phyloP scores from a whole-genome alignment of 37 sponge, comb jelly and placozoan species.

The Halisarca cf. caerulea region DNA sequence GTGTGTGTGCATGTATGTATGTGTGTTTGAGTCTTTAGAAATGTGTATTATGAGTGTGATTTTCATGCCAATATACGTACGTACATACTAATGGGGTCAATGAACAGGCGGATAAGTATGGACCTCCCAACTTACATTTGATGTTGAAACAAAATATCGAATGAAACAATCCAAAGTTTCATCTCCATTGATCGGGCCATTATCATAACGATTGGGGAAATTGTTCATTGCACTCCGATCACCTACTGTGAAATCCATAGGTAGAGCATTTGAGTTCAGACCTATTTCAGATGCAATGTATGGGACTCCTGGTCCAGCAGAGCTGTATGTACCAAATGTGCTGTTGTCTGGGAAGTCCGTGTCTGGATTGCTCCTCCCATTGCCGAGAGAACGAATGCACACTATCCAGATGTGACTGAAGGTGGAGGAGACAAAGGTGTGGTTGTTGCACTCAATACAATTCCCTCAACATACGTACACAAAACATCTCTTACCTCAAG shows the following conservation, averaged over 20 bases:
- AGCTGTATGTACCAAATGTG: slow-evolving; percentile 1
- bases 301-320: not conserved
- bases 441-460: not conserved
- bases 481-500: not conserved
- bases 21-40: not conserved
- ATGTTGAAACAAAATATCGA: not conserved
- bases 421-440: too few relatives aligned
- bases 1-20: not conserved
- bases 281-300: slow-evolving; percentile 4
- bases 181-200: not conserved
- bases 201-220: not conserved
- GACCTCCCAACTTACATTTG: not conserved
- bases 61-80: too few relatives aligned
- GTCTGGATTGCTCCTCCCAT: not conserved
- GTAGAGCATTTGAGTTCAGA: not conserved
- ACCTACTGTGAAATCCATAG: not conserved
- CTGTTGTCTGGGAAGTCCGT: not conserved
- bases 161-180: not conserved
- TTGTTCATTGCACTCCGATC: not conserved
- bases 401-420: slow-evolving; percentile 19
- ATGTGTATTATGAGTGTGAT: too few relatives aligned
- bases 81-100: too few relatives aligned
- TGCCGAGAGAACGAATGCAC: not conserved
- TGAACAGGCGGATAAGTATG: too few relatives aligned
- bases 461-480: not conserved